Evolutionary conservation across 2,888 invertebrate species (phyloP), one percentile per base, ranked within the genome.

Genomic region (Eucriotettix oculatus): DNA sequence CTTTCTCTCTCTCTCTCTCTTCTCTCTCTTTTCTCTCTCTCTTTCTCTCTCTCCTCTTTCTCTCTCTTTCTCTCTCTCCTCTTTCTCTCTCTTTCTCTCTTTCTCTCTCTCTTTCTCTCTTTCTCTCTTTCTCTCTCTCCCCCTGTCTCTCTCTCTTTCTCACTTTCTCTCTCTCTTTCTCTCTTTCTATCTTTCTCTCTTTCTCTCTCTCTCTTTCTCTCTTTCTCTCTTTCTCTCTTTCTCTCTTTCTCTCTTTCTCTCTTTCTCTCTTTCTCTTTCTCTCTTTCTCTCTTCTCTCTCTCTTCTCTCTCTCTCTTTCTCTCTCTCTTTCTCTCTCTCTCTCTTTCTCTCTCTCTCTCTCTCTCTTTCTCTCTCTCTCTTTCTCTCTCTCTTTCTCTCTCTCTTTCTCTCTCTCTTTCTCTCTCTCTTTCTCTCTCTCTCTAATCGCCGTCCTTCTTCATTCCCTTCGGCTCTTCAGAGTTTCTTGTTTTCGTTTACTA

Each of bases 211-310:
- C 40, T 41, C 9, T 1, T 16, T 5, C 10, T 16, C 10, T 10
- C 54, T 7, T 16, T n/a, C 10, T 0, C 5, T 9, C 54, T 54
- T 14, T 9, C 16, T 9, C 54, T 29, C 16, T 16, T 54, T 9
- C 54, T 54, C 54, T 1, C 54, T 54, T 0, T 14, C 10, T 16
- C 5, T 54, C 54, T 1, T 9, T 3, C 5, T n/a, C 5, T 9
- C 7, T 10, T 5, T 9, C 48, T n/a, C n/a, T 9, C 10, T 3
- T 5, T n/a, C 9, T 9, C n/a, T n/a, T 0, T n/a, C n/a, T 1
- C 3, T n/a, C 48, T 1, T 7, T n/a, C n/a, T n/a, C 48, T 48
- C 48, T 16, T 48, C 10, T 9, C 9, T 48, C 48, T 1, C 1
- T n/a, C 7, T 10, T 48, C 10, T 48, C 48, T 16, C 16, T 9